A percentile compares a stretch with the other conserved stretches of the same genome.
phyloP scores from a whole-genome alignment of 2,113 vertebrate genomes.

The Lathamus discolor region DNA sequence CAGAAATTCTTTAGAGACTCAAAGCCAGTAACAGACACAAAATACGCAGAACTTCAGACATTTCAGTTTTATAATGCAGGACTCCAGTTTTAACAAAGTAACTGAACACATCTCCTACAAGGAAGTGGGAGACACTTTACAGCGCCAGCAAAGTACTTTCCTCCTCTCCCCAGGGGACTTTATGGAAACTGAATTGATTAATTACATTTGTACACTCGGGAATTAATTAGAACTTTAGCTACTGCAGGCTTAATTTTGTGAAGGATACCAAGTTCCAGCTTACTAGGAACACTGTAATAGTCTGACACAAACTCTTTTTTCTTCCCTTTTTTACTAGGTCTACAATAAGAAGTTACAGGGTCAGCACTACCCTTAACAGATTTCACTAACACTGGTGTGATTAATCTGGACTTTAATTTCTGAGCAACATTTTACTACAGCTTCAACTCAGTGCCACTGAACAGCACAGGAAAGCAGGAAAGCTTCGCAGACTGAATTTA shows the following conservation, averaged over 20 bases:
- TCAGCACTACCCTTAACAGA: no score
- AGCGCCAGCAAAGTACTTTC: background rate
- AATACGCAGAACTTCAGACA: rapidly evolving
- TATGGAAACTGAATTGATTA: background rate
- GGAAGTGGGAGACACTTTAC: background rate
- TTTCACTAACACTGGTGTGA: background rate
- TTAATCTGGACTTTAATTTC: background rate
- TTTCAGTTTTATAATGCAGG: background rate
- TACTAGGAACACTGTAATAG: background rate
- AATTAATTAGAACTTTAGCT: background rate
- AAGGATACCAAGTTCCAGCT: background rate
- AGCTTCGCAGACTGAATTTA: background rate
- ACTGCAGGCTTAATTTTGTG: background rate
- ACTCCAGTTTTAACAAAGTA: background rate
- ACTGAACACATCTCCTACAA: rapidly evolving
- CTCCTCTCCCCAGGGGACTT: background rate
- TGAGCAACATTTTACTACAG: background rate
- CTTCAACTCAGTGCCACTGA: background rate
- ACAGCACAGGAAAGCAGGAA: background rate
- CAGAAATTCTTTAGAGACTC: background rate
- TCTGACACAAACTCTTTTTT: background rate
- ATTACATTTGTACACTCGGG: background rate
- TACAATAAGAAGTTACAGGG: rapidly evolving
- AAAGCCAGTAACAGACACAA: background rate
- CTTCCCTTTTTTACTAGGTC: no score